Conservation (phyloP, 2,888 invertebrate species). For the Ischnus inquisitorius region DNA sequence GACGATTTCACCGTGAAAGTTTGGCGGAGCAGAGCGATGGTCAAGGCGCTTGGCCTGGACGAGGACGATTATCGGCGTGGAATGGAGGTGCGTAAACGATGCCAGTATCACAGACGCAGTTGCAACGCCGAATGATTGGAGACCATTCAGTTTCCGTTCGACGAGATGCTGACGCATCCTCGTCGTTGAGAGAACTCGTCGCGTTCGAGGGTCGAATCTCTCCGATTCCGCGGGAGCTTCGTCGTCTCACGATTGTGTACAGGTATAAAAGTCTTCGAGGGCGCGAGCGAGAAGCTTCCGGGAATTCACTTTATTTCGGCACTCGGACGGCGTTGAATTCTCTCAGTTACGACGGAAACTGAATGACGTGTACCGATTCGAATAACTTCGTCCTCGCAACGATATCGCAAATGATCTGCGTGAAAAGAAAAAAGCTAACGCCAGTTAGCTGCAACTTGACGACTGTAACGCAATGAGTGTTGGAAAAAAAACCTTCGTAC, state of each 20-base stretch:
- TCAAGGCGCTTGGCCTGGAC: conserved; percentile 85
- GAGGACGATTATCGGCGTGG: conserved; percentile 84
- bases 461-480: conserved; percentile 70
- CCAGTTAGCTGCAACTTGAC: no score
- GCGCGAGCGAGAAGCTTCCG: neutral
- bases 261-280: conserved; percentile 22
- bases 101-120: conserved; percentile 79
- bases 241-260: conserved; percentile 44
- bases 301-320: neutral
- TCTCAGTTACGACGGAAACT: conserved; percentile 61
- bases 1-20: conserved; percentile 93
- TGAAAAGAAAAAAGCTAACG: conserved; percentile 25
- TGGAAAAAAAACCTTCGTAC: conserved; percentile 47
- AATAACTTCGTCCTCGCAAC: conserved; percentile 48
- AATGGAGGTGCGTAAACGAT: conserved; percentile 85
- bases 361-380: conserved; percentile 57
- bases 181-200: conserved; percentile 18
- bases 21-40: conserved; percentile 86
- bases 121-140: conserved; percentile 83
- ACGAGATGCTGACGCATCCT: conserved; percentile 67
- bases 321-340: conserved; percentile 30
- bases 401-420: conserved; percentile 48
- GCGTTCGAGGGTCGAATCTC: conserved; percentile 24
- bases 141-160: conserved; percentile 83
- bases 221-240: conserved; percentile 7